Base-by-base conservation (phyloP, 1,140 invertebrate species). In the Venustaconcha ellipsiformis region DNA sequence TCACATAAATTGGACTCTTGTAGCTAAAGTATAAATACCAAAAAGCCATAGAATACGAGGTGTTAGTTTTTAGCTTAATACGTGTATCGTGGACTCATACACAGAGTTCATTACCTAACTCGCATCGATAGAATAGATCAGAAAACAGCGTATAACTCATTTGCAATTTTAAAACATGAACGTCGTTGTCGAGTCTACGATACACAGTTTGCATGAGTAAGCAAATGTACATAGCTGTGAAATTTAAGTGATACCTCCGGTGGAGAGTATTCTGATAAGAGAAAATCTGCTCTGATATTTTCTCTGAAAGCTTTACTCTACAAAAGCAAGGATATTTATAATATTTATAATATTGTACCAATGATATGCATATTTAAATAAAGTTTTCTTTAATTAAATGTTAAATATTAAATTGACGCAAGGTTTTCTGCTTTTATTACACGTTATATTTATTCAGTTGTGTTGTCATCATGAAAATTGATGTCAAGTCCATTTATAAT, bases 241-340 rank as follows among this genome's bases (percentile, higher is more conserved):
- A 37, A 6, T 6, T 6, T 37, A 37, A 37, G 37, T 56, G 63
- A 80, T 78, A 93, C 92, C 88, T 94, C 93, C 2, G 95, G 95
- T 1, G 93, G 91, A 66, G 94, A 88, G 94, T 95, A 97, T 6
- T 93, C 91, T 30, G 86, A 89, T 88, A 83, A 93, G 84, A 87
- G 90, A 58, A 89, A 92, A 77, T 97, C 95, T 2, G 95, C 93
- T 71, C 93, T 94, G 94, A 94, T 95, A 85, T 93, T 93, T 83
- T 94, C 92, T 56, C 94, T 90, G 94, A 94, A 96, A 83, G 93
- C 92, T 86, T 95, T 86, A 1, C 94, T 95, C 95, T 96, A 83
- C 55, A 91, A 75, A 26, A 68, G n/a, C 18, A 67, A 66, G 23
- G 60, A 20, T 48, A n/a, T 14, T 56, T 55, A 17, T 59, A n/a